These are phyloP conservation scores for Caenorhabditis uteleia DNA, from an alignment of 2,888 invertebrate species.

Conservation along the genomic window DNA sequence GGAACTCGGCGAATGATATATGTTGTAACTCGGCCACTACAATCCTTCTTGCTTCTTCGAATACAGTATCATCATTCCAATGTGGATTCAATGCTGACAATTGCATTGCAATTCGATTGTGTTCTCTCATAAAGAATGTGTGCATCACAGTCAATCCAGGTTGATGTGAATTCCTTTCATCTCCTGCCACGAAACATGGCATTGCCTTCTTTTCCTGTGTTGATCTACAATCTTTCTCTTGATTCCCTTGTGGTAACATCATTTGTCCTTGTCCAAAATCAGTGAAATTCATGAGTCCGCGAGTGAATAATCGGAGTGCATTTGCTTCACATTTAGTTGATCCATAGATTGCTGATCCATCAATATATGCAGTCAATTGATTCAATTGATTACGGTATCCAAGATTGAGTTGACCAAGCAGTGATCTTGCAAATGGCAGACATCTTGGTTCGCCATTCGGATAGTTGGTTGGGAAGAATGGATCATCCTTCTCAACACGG, in stretches of 20 bases:
- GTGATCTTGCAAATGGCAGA: conserved; percentile 90
- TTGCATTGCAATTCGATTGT: conserved; percentile 66
- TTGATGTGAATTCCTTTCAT: conserved; percentile 66
- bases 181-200: conserved; percentile 67
- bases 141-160: conserved; percentile 68
- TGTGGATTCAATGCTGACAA: conserved; percentile 64
- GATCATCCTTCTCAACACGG: conserved; percentile 86
- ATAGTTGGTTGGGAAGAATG: conserved; percentile 83
- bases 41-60: conserved; percentile 71
- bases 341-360: conserved; percentile 83
- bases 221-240: conserved; percentile 68
- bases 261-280: conserved; percentile 60
- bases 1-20: conserved; percentile 71
- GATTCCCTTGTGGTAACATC: conserved; percentile 68
- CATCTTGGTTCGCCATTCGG: conserved; percentile 85
- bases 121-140: conserved; percentile 68
- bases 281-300: conserved; percentile 68
- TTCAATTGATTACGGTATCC: conserved; percentile 65
- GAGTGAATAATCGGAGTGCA: conserved; percentile 79
- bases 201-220: conserved; percentile 53
- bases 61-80: conserved; percentile 71
- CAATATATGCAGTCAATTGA: conserved; percentile 82
- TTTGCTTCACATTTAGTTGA: conserved; percentile 85
- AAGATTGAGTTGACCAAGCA: conserved; percentile 87
- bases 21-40: conserved; percentile 74